Evolutionary conservation across 1,140 invertebrate species (phyloP).

Genomic region (Eupeodes corollae): DNA sequence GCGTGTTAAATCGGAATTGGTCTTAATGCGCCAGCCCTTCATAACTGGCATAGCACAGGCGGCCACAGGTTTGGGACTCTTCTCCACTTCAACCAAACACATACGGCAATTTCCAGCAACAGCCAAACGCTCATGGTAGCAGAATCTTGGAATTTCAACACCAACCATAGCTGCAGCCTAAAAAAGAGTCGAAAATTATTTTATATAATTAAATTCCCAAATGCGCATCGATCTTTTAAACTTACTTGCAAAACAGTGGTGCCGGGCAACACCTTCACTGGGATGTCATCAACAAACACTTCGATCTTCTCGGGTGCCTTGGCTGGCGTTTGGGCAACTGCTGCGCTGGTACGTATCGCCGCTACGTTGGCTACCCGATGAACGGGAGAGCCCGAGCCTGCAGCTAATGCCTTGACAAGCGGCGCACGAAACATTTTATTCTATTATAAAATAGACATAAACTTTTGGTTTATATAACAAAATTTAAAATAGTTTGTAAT

Average conservation of each 20-base stretch:
- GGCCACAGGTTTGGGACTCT: slow-evolving; percentile 86
- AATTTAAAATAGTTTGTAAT: no score
- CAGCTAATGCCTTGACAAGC: slow-evolving; percentile 34
- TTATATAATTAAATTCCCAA: not conserved
- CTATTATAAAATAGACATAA: no score
- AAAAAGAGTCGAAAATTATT: slow-evolving; percentile 9
- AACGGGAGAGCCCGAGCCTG: slow-evolving; percentile 29
- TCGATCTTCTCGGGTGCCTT: slow-evolving; percentile 74
- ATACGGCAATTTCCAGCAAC: slow-evolving; percentile 98
- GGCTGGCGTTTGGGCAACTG: slow-evolving; percentile 37
- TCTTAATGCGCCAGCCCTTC: slow-evolving; percentile 94
- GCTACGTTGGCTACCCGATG: slow-evolving; percentile 32
- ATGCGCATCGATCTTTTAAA: not conserved
- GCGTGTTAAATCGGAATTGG: slow-evolving; percentile 88
- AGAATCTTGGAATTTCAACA: slow-evolving; percentile 97
- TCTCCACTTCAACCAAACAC: slow-evolving; percentile 99
- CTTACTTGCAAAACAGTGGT: slow-evolving; percentile 93
- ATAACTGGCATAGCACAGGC: slow-evolving; percentile 99
- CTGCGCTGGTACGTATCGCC: slow-evolving; percentile 30
- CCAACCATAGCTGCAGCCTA: slow-evolving; percentile 89
- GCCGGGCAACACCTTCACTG: slow-evolving; percentile 86
- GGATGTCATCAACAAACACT: slow-evolving; percentile 96
- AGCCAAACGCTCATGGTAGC: slow-evolving; percentile 96
- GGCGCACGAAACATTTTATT: slow-evolving; percentile 35
- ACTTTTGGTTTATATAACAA: no score